Evolutionary conservation across 2,797 vertebrate genomes (phyloP).

Genomic region (Alcedo quadribrachys): DNA sequence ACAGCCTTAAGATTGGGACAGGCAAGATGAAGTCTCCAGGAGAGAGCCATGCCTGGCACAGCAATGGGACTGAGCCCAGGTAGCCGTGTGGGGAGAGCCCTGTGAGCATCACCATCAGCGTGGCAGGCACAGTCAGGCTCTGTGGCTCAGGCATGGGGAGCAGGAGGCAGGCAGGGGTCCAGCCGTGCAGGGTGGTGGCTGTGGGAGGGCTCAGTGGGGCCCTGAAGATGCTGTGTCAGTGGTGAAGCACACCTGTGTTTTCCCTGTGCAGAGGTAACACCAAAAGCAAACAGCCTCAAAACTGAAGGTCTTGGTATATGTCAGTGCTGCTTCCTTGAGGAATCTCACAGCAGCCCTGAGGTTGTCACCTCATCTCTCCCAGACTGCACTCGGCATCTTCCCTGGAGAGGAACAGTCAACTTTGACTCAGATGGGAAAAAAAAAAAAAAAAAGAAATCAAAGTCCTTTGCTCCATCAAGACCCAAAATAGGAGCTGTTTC

Average conservation of each 20-base stretch:
- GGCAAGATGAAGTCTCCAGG: neutral
- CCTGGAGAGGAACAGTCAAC: neutral
- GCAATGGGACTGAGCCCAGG: neutral
- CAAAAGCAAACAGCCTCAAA: neutral
- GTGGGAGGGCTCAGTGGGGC: neutral
- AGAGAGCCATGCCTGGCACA: neutral
- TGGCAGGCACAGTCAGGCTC: neutral
- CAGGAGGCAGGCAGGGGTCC: rapidly evolving
- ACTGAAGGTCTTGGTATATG: neutral
- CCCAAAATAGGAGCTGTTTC: constrained; percentile 29
- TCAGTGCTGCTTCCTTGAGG: neutral
- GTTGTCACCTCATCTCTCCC: neutral
- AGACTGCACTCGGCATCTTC: neutral
- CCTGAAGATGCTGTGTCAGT: neutral
- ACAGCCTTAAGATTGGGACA: neutral
- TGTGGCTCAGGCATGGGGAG: neutral
- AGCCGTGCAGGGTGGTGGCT: neutral
- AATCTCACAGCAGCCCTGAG: neutral
- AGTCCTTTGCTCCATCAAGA: neutral
- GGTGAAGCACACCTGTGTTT: neutral
- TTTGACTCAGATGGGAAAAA: neutral
- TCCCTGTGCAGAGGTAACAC: neutral
- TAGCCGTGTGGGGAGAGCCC: neutral
- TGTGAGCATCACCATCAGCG: neutral
- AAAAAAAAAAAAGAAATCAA: neutral